These are phyloP conservation scores for Channa argus DNA, from an alignment of 2,113 vertebrate genomes.

Conservation along the genomic window DNA sequence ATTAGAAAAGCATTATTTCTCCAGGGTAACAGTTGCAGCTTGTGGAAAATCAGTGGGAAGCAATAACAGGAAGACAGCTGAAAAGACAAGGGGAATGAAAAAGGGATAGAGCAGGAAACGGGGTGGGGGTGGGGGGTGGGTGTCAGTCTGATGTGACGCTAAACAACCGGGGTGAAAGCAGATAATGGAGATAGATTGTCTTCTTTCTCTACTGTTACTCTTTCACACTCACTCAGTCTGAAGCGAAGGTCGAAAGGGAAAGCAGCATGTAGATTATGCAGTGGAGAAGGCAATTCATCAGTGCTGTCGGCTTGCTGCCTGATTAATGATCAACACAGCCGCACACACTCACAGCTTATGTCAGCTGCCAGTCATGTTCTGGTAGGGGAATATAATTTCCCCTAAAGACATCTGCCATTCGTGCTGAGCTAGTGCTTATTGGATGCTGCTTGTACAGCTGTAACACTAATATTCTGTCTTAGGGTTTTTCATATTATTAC, in stretches of 20 bases:
- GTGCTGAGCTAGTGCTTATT: conserved; percentile 29
- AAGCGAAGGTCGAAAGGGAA: conserved; percentile 48
- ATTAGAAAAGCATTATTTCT: conserved; percentile 60
- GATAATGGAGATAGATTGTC: conserved; percentile 61
- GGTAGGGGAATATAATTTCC: conserved; percentile 30
- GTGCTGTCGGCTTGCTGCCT: conserved; percentile 35
- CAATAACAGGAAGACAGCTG: conserved; percentile 43
- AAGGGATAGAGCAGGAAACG: conserved; percentile 43
- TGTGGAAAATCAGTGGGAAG: conserved; percentile 13
- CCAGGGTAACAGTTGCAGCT: conserved; percentile 34
- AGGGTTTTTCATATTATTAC: background rate
- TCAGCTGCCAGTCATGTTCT: conserved; percentile 69
- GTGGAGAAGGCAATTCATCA: conserved; percentile 64
- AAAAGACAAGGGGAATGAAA: conserved; percentile 36
- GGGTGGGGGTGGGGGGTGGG: conserved; percentile 22
- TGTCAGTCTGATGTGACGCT: conserved; percentile 27
- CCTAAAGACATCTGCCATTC: conserved; percentile 42
- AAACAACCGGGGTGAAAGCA: conserved; percentile 50
- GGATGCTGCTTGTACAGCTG: conserved; percentile 7
- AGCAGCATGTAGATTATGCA: conserved; percentile 52
- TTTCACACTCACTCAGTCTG: conserved; percentile 22
- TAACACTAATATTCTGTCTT: background rate
- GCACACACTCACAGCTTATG: conserved; percentile 53
- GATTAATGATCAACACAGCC: conserved; percentile 63
- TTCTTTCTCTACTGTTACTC: conserved; percentile 35